Evolutionary conservation across 2,797 vertebrate species (phyloP).

Genomic region (Tokudaia tokunoshimensis): DNA sequence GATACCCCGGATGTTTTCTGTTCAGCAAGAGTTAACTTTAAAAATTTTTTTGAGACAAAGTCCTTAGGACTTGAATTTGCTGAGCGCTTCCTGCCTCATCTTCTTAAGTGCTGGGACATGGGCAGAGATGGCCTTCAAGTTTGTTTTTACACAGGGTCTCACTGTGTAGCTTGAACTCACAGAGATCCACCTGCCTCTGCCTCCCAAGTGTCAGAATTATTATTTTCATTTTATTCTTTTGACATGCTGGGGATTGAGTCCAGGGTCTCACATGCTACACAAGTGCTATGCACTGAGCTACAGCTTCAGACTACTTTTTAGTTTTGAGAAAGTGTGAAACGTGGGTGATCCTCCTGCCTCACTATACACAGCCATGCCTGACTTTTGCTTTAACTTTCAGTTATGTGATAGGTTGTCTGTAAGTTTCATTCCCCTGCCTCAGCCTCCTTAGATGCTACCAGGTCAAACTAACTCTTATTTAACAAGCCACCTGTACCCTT

Average conservation of each 20-base stretch:
- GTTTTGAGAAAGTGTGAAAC: not conserved
- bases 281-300: not conserved
- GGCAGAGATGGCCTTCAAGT: not conserved
- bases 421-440: not conserved
- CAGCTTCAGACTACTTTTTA: not conserved
- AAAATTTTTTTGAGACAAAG: not conserved
- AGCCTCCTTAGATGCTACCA: not conserved
- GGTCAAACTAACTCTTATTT: not conserved
- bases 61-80: not conserved
- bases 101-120: not conserved
- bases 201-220: not conserved
- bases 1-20: not conserved
- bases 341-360: not conserved
- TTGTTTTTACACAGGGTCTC: not conserved
- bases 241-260: not conserved
- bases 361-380: not conserved
- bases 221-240: not conserved
- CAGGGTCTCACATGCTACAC: not conserved
- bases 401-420: not conserved
- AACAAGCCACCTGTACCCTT: not conserved
- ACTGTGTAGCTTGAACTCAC: not conserved
- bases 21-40: not conserved
- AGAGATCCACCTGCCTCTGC: not conserved
- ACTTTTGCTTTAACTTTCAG: not conserved
- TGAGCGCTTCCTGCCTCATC: not conserved